Percentiles rank a stretch among this genome's conserved stretches.
phyloP scores from a whole-genome alignment of 2,113 vertebrate genomes.

The Psittacula cyanocephala region DNA sequence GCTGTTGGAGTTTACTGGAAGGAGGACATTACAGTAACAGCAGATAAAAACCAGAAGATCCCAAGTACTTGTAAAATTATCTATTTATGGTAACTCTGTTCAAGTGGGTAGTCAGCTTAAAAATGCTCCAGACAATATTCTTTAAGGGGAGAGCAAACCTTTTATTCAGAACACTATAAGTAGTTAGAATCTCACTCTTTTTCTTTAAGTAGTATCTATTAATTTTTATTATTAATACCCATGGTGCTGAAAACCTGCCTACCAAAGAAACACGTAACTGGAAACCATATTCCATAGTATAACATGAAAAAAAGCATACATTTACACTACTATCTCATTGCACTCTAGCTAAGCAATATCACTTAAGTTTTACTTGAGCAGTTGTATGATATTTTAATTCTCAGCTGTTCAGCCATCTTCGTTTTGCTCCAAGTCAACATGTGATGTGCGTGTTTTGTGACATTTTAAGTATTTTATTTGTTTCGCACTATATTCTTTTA shows the following conservation, averaged over 20 bases:
- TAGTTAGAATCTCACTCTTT: not conserved
- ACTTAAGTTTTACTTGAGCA: rapidly evolving
- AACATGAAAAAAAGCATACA: not conserved
- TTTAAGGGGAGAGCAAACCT: not conserved
- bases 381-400: not conserved
- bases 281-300: not conserved
- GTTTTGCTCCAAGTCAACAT: not conserved
- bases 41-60: not conserved
- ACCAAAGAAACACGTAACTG: not conserved
- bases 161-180: not conserved
- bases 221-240: not conserved
- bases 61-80: not conserved
- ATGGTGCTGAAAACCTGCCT: not conserved
- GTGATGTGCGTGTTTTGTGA: not conserved
- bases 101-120: not conserved
- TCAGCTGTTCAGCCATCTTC: not conserved
- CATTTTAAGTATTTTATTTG: not conserved
- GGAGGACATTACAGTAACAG: not conserved
- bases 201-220: not conserved
- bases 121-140: not conserved
- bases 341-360: not conserved
- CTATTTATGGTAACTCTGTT: not conserved
- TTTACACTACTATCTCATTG: not conserved
- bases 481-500: not conserved
- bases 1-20: not conserved